Evolutionary conservation across 2,888 invertebrate genomes (phyloP).

Genomic region (Stenchaetothrips biformis): DNA sequence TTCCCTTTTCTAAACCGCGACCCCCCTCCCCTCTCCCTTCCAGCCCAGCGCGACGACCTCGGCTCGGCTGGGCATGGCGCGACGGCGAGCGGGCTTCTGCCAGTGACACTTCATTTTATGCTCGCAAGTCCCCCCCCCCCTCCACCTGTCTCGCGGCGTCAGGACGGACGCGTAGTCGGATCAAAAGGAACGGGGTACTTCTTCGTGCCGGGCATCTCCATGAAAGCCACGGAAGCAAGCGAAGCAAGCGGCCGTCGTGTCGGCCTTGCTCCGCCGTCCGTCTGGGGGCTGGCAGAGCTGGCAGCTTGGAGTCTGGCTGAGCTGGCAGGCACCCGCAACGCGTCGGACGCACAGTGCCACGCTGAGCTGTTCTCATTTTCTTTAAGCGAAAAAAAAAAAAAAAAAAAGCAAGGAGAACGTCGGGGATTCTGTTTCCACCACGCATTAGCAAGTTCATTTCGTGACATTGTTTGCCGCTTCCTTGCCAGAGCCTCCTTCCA

Average conservation of each 20-base stretch:
- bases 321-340: background rate
- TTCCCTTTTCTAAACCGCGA: background rate
- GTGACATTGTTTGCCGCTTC: background rate
- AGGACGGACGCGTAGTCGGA: background rate
- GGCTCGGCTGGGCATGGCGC: background rate
- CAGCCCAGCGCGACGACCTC: background rate
- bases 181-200: too few species aligned
- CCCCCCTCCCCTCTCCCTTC: background rate
- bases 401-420: background rate
- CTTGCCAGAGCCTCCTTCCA: background rate
- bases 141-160: slow-evolving; percentile 15
- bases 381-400: background rate
- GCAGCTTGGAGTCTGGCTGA: too few species aligned
- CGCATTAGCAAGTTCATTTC: slow-evolving; percentile 6
- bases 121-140: slow-evolving; percentile 5
- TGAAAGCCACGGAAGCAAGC: too few species aligned
- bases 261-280: too few species aligned
- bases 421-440: background rate
- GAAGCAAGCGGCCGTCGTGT: too few species aligned
- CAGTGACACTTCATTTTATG: slow-evolving; percentile 21
- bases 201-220: too few species aligned
- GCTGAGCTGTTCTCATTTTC: background rate
- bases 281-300: too few species aligned
- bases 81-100: background rate
- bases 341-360: background rate